A percentile compares a stretch with the other conserved stretches of the same genome.
phyloP scores from a whole-genome alignment of 2,113 vertebrate genomes.

The Chamaetylas fuelleborni region DNA sequence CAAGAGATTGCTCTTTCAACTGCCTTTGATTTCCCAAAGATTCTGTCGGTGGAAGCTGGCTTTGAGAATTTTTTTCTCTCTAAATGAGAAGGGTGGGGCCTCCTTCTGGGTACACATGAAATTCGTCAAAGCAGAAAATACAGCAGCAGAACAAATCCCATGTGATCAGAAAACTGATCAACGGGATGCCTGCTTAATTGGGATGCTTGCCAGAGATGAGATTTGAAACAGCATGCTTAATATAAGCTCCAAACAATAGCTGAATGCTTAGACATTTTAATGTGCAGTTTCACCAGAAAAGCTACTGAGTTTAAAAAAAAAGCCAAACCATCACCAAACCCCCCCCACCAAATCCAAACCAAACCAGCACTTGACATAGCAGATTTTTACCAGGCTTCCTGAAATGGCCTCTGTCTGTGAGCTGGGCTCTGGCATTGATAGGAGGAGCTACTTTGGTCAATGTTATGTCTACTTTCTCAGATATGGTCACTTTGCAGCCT shows the following conservation, averaged over 20 bases:
- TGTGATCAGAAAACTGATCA: conserved; percentile 68
- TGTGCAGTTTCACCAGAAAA: neutral
- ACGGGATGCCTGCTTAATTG: conserved; percentile 60
- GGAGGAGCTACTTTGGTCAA: neutral
- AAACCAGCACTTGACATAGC: neutral
- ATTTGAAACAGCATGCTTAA: conserved; percentile 20
- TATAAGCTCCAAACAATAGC: conserved; percentile 40
- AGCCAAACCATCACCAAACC: neutral
- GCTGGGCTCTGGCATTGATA: neutral
- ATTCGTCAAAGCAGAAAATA: conserved; percentile 39
- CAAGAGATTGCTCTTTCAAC: conserved; percentile 28
- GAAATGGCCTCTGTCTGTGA: neutral
- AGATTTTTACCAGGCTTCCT: neutral
- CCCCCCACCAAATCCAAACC: neutral
- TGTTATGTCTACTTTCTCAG: neutral
- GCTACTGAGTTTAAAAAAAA: neutral
- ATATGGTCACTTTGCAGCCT: fast-evolving
- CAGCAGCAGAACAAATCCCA: conserved; percentile 52
- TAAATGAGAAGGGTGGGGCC: conserved; percentile 33
- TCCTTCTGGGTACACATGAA: neutral
- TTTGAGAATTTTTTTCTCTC: neutral
- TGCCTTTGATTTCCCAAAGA: conserved; percentile 32
- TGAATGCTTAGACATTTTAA: conserved; percentile 11
- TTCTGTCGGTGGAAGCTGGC: neutral
- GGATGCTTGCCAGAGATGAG: conserved; percentile 40